Conservation (phyloP, 1,140 invertebrate species). For the Yoshiicerus persimilis region DNA sequence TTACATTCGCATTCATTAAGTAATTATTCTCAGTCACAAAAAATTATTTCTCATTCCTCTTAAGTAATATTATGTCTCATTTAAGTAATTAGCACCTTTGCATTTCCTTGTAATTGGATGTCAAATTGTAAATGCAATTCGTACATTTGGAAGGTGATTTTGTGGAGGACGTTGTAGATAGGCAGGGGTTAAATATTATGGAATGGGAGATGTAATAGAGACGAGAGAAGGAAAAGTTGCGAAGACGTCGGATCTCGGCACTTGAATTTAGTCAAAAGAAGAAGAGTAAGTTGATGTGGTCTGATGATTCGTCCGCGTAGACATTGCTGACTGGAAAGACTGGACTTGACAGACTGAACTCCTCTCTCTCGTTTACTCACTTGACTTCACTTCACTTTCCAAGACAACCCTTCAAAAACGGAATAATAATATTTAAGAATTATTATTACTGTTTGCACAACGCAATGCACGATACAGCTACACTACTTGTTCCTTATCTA, state of each 20-base stretch:
- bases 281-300: background rate
- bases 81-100: no score
- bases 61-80: no score
- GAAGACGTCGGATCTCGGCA: background rate
- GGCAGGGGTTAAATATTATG: no score
- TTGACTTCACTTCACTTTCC: background rate
- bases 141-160: no score
- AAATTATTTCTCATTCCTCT: no score
- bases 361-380: background rate
- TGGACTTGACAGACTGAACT: background rate
- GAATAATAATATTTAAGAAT: slow-evolving; percentile 9
- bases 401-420: background rate
- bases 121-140: no score
- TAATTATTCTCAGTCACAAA: no score
- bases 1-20: no score
- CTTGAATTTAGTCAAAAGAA: background rate
- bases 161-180: no score
- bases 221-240: background rate
- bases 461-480: background rate
- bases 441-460: slow-evolving; percentile 6
- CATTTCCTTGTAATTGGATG: no score
- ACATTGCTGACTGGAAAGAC: background rate
- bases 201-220: background rate
- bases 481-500: background rate
- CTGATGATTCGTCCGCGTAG: background rate